A percentile compares a stretch with the other conserved stretches of the same genome.
Evolutionary conservation across 2,797 vertebrate genomes (phyloP).

Genomic region (Poeciliopsis infans): DNA sequence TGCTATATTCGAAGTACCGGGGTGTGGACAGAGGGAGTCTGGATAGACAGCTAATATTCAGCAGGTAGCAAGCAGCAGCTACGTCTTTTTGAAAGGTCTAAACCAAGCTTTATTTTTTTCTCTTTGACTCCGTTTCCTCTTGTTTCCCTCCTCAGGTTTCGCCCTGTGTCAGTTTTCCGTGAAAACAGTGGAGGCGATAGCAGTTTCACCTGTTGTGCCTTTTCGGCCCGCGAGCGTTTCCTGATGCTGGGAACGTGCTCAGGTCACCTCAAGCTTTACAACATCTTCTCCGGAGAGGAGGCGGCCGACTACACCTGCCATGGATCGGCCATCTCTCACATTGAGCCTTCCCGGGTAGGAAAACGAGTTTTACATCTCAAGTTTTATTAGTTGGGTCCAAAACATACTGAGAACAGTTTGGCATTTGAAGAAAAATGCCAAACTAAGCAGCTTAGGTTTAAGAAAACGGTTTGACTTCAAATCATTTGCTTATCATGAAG

Average conservation of each 20-base stretch:
- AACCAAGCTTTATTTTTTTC: background rate
- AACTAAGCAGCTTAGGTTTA: background rate
- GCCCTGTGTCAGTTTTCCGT: slow-evolving; percentile 92
- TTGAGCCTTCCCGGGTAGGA: slow-evolving; percentile 90
- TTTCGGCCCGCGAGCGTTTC: slow-evolving; percentile 92
- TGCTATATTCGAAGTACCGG: slow-evolving; percentile 91
- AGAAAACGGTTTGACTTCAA: background rate
- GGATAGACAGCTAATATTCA: slow-evolving; percentile 94
- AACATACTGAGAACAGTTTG: background rate
- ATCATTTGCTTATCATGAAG: background rate
- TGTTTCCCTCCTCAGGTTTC: slow-evolving; percentile 80
- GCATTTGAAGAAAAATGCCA: background rate
- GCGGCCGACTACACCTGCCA: slow-evolving; percentile 95
- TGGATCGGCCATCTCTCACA: slow-evolving; percentile 92
- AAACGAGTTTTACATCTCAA: background rate
- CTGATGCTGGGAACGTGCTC: slow-evolving; percentile 94
- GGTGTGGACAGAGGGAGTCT: slow-evolving; percentile 93
- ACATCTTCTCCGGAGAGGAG: slow-evolving; percentile 91
- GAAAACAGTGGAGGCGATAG: slow-evolving; percentile 93
- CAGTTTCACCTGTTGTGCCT: slow-evolving; percentile 94
- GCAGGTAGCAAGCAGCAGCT: slow-evolving; percentile 82
- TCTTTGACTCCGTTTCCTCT: background rate
- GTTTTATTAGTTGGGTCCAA: background rate
- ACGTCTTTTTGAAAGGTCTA: background rate
- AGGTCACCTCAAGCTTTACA: slow-evolving; percentile 93